phyloP scores from a whole-genome alignment of 2,888 invertebrate species.

The Lamellibrachia satsuma region DNA sequence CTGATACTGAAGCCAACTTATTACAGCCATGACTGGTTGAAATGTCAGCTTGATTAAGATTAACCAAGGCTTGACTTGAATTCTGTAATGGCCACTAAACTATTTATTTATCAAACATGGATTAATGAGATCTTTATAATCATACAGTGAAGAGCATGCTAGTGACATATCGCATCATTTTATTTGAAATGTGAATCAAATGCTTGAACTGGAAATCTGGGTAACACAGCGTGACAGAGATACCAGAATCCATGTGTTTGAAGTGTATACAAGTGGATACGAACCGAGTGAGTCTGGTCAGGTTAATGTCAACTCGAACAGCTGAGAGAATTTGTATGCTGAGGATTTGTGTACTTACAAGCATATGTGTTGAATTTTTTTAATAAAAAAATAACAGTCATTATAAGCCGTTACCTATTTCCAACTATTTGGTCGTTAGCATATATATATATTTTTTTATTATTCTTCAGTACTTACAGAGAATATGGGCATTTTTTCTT shows the following conservation, averaged over 20 bases:
- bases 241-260: not conserved
- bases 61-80: too few species aligned
- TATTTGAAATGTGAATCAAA: not conserved
- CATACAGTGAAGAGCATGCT: not conserved
- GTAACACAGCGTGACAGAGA: not conserved
- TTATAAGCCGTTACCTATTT: not conserved
- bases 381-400: not conserved
- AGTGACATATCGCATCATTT: not conserved
- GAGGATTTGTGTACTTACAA: too few species aligned
- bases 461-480: not conserved
- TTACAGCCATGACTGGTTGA: too few species aligned
- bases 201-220: not conserved
- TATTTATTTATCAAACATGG: not conserved
- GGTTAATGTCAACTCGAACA: not conserved
- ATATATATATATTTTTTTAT: not conserved
- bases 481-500: not conserved
- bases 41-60: too few species aligned
- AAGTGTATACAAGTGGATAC: not conserved
- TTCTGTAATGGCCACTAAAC: not conserved
- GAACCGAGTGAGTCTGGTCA: not conserved
- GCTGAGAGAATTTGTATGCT: too few species aligned
- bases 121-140: not conserved
- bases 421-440: not conserved
- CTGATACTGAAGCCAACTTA: too few species aligned
- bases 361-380: not conserved